Percentiles rank a stretch among this genome's conserved stretches.
Conservation (phyloP, 1,140 invertebrate species). For the Neoseiulus cucumeris region DNA sequence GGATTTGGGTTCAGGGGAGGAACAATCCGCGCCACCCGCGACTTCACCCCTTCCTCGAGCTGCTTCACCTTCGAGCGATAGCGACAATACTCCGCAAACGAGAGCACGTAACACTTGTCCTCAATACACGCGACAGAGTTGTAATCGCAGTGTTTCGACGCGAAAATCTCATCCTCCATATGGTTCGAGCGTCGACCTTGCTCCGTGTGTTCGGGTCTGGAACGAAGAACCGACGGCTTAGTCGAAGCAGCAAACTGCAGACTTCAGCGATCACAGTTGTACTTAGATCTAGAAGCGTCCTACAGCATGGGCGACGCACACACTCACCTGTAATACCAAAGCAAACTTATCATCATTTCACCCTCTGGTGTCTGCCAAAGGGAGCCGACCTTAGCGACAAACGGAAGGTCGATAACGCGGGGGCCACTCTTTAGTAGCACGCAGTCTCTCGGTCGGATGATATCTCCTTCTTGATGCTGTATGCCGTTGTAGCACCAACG, state of each 20-base stretch:
- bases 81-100: slow-evolving; percentile 91
- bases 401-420: slow-evolving; percentile 66
- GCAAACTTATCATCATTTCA: slow-evolving; percentile 86
- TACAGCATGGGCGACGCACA: too few relatives aligned
- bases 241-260: too few relatives aligned
- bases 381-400: slow-evolving; percentile 73
- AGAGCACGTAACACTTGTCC: slow-evolving; percentile 90
- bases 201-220: slow-evolving; percentile 79
- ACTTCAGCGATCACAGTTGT: too few relatives aligned
- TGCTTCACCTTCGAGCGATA: slow-evolving; percentile 35
- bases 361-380: slow-evolving; percentile 84
- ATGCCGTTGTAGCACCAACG: slow-evolving; percentile 71
- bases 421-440: slow-evolving; percentile 58
- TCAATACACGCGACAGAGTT: slow-evolving; percentile 93
- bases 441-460: slow-evolving; percentile 64
- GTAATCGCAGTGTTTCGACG: slow-evolving; percentile 73
- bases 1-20: slow-evolving; percentile 1
- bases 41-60: slow-evolving; percentile 38
- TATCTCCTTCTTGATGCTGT: slow-evolving; percentile 58
- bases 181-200: slow-evolving; percentile 53
- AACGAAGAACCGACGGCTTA: too few relatives aligned
- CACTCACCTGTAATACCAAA: slow-evolving; percentile 63
- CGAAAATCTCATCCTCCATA: slow-evolving; percentile 75
- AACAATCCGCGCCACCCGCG: slow-evolving; percentile 35
- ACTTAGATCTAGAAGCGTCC: too few relatives aligned